phyloP scores from a whole-genome alignment of 2,888 invertebrate species.

The Petrolisthes manimaculis region DNA sequence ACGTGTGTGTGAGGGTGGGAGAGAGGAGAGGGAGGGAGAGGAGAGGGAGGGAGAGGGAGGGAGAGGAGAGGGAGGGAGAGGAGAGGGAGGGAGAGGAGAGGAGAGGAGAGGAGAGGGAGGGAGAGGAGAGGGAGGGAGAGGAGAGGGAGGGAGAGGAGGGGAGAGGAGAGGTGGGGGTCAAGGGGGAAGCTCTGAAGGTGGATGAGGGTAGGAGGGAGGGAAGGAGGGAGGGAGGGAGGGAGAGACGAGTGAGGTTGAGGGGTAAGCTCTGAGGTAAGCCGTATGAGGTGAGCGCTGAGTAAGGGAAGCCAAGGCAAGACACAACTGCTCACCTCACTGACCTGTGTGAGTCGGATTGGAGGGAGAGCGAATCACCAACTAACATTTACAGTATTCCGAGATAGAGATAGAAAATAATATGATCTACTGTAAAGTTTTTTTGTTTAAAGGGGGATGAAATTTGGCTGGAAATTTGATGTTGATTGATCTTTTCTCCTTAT shows the following conservation, averaged over 20 bases:
- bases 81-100: not conserved
- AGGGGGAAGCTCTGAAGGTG: not conserved
- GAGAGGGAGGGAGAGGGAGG: not conserved
- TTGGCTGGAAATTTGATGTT: too few relatives aligned
- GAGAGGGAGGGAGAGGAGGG: not conserved
- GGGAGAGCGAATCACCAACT: too few relatives aligned
- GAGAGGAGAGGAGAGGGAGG: not conserved
- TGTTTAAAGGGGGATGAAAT: too few relatives aligned
- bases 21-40: not conserved
- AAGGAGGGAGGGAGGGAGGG: not conserved
- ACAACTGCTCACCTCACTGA: too few relatives aligned
- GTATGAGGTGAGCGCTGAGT: too few relatives aligned
- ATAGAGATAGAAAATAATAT: too few relatives aligned
- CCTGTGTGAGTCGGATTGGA: too few relatives aligned
- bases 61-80: not conserved
- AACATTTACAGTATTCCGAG: too few relatives aligned
- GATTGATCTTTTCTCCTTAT: too few relatives aligned
- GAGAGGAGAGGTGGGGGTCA: not conserved
- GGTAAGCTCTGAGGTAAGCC: not conserved
- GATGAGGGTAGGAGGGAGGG: not conserved
- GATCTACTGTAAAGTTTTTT: too few relatives aligned
- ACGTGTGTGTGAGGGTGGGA: not conserved
- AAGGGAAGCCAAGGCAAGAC: too few relatives aligned
- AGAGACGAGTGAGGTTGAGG: not conserved
- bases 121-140: slow-evolving; percentile 12